phyloP scores from a whole-genome alignment of 2,888 invertebrate species.

The Leptura quadrifasciata region DNA sequence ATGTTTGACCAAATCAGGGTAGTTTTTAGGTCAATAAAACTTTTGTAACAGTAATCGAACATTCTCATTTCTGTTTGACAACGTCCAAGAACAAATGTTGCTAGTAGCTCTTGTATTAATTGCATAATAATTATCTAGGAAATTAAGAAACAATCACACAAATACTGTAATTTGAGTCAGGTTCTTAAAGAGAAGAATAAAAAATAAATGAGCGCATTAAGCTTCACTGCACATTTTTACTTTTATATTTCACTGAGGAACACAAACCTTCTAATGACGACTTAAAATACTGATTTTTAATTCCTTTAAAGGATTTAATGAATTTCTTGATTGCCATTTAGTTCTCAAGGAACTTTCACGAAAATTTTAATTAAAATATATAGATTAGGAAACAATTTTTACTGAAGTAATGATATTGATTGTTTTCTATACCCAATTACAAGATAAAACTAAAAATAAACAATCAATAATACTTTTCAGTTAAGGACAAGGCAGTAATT shows the following conservation, averaged over 20 bases:
- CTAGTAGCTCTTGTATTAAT: too few relatives aligned
- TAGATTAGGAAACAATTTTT: neutral
- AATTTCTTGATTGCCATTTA: slow-evolving; percentile 21
- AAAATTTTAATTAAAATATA: neutral
- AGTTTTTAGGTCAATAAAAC: too few relatives aligned
- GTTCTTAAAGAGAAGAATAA: neutral
- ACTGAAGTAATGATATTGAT: neutral
- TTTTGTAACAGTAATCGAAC: too few relatives aligned
- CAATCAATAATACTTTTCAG: too few relatives aligned
- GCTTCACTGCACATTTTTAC: neutral
- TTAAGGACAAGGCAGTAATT: too few relatives aligned
- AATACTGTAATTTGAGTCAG: neutral
- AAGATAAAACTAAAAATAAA: too few relatives aligned
- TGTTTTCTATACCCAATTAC: too few relatives aligned
- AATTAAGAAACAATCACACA: neutral
- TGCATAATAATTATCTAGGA: too few relatives aligned
- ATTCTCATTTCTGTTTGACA: too few relatives aligned
- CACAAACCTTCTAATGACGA: slow-evolving; percentile 4
- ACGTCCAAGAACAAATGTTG: too few relatives aligned
- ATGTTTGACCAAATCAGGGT: too few relatives aligned
- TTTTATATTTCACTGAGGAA: neutral
- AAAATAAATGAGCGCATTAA: neutral
- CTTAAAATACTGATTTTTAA: neutral
- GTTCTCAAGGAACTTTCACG: neutral
- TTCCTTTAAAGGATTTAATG: slow-evolving; percentile 7